Conservation (phyloP, 1,140 invertebrate species). For the Adoxophyes honmai region DNA sequence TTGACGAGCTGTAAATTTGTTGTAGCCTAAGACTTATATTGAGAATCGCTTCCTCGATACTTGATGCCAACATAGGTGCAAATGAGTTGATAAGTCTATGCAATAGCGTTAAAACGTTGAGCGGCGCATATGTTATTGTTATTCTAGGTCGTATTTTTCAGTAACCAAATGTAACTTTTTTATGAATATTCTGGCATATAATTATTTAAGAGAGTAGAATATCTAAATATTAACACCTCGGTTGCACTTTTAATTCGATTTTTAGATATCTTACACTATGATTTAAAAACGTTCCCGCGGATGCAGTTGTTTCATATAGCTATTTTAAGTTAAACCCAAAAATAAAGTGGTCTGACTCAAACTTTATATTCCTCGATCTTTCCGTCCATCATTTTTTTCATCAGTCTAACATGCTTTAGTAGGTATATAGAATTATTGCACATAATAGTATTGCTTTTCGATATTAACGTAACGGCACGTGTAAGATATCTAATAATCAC, state of each 20-base stretch:
- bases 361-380: background rate
- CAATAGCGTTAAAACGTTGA: constrained; percentile 7
- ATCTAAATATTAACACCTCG: constrained; percentile 43
- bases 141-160: constrained; percentile 9
- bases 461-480: background rate
- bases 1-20: constrained; percentile 69
- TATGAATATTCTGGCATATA: constrained; percentile 10
- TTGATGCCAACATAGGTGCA: constrained; percentile 39
- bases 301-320: no score
- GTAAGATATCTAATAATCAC: constrained; percentile 8
- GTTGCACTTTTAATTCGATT: constrained; percentile 33
- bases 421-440: background rate
- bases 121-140: constrained; percentile 4
- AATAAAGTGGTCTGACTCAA: no score
- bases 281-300: background rate
- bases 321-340: no score
- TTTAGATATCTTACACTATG: constrained; percentile 6
- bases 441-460: background rate
- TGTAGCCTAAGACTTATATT: constrained; percentile 54
- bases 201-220: constrained; percentile 17
- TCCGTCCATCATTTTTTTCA: constrained; percentile 8
- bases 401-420: background rate
- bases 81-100: constrained; percentile 9
- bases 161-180: constrained; percentile 14
- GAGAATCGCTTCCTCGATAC: constrained; percentile 49